Evolutionary conservation across 2,888 invertebrate species (phyloP).

Genomic region (Cantharis flavilabris): DNA sequence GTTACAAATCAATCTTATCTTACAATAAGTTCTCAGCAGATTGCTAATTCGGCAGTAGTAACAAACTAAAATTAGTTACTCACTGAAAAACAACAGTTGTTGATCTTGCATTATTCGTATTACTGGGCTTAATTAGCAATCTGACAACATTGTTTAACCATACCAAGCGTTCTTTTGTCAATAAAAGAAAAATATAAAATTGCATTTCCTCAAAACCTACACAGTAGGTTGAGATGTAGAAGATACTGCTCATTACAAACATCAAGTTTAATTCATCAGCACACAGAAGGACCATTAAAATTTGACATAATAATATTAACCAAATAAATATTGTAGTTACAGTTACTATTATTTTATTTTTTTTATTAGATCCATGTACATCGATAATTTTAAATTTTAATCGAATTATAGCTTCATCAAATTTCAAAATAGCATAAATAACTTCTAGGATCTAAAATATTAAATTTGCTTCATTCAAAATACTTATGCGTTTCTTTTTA

Average conservation of each 20-base stretch:
- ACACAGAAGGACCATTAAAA: neutral
- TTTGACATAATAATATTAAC: neutral
- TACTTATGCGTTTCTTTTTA: neutral
- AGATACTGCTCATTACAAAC: neutral
- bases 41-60: too few species aligned
- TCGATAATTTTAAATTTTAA: neutral
- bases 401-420: neutral
- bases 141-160: slow-evolving; percentile 4
- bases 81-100: neutral
- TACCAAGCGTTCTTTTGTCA: neutral
- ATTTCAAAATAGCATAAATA: neutral
- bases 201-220: neutral
- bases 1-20: too few species aligned
- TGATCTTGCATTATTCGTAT: neutral
- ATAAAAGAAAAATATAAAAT: neutral
- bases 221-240: neutral
- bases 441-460: neutral
- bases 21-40: too few species aligned
- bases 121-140: neutral
- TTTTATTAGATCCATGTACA: neutral
- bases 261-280: neutral
- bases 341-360: neutral
- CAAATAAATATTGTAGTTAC: neutral
- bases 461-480: neutral
- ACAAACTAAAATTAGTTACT: neutral